Evolutionary conservation across 2,888 invertebrate species (phyloP).

Genomic region (Epsilonema sp.): DNA sequence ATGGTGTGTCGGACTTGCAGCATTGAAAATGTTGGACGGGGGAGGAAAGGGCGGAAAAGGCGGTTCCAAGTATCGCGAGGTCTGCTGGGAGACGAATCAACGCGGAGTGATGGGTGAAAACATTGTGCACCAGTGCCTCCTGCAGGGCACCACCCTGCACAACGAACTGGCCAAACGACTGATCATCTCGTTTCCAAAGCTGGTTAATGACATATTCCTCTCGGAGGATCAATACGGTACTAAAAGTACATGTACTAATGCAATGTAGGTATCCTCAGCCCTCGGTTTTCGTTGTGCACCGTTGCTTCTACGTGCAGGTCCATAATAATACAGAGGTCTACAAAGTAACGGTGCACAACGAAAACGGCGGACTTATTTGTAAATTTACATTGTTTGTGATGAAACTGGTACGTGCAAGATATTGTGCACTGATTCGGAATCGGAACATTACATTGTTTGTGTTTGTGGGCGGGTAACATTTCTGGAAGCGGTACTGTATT

Average conservation of each 20-base stretch:
- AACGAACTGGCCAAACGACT: constrained; percentile 80
- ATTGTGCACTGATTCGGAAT: too few relatives aligned
- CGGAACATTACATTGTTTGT: too few relatives aligned
- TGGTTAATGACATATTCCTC: constrained; percentile 86
- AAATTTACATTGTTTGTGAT: too few relatives aligned
- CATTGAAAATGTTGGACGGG: constrained; percentile 26
- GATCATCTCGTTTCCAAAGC: constrained; percentile 70
- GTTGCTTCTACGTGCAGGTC: too few relatives aligned
- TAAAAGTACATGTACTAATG: too few relatives aligned
- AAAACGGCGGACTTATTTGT: too few relatives aligned
- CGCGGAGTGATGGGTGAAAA: constrained; percentile 82
- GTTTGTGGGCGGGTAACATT: too few relatives aligned
- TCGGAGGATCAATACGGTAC: constrained; percentile 92
- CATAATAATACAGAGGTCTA: too few relatives aligned
- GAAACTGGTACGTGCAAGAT: too few relatives aligned
- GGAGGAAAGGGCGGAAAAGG: constrained; percentile 22
- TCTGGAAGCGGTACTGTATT: too few relatives aligned
- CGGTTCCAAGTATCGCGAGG: constrained; percentile 48
- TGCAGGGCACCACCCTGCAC: constrained; percentile 72
- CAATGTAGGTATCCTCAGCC: too few relatives aligned
- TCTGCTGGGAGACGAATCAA: constrained; percentile 54
- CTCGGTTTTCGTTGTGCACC: background rate
- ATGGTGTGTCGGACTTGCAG: constrained; percentile 12
- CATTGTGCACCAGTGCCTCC: constrained; percentile 69
- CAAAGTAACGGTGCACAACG: too few relatives aligned